Conservation (phyloP, 1,140 invertebrate species). For the Sitophilus oryzae region DNA sequence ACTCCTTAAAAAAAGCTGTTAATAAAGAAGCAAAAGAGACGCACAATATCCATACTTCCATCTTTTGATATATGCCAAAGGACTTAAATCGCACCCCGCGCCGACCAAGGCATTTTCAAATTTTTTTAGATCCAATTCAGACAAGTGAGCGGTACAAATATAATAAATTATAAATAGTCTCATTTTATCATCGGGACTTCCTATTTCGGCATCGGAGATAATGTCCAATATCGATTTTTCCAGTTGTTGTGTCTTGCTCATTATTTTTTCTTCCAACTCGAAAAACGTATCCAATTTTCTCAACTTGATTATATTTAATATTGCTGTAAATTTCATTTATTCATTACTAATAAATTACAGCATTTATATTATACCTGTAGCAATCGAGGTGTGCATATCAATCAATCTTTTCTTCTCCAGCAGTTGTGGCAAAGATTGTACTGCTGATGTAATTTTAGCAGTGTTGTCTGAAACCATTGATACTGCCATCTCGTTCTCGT, state of each 20-base stretch:
- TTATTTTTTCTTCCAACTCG: constrained; percentile 96
- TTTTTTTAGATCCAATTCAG: constrained; percentile 77
- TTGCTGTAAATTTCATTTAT: constrained; percentile 49
- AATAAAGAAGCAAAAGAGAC: background rate
- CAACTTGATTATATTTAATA: constrained; percentile 87
- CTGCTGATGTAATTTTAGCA: constrained; percentile 86
- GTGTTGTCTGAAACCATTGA: constrained; percentile 91
- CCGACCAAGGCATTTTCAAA: constrained; percentile 70
- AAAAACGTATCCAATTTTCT: constrained; percentile 93
- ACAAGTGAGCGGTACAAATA: constrained; percentile 73
- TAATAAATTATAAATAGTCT: constrained; percentile 93
- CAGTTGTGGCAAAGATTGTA: constrained; percentile 91
- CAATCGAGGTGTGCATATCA: constrained; percentile 97
- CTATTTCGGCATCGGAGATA: constrained; percentile 78
- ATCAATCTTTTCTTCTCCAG: constrained; percentile 96
- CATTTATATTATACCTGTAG: no score
- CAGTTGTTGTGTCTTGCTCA: constrained; percentile 71
- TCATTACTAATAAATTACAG: no score
- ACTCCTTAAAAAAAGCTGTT: constrained; percentile 49
- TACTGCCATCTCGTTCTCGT: constrained; percentile 66
- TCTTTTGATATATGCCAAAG: constrained; percentile 79
- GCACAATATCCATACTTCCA: constrained; percentile 65
- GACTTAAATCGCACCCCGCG: constrained; percentile 78
- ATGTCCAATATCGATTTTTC: constrained; percentile 74
- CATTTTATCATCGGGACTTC: constrained; percentile 88